Base-by-base conservation (phyloP, 1,140 invertebrate species). In the Littorina saxatilis region DNA sequence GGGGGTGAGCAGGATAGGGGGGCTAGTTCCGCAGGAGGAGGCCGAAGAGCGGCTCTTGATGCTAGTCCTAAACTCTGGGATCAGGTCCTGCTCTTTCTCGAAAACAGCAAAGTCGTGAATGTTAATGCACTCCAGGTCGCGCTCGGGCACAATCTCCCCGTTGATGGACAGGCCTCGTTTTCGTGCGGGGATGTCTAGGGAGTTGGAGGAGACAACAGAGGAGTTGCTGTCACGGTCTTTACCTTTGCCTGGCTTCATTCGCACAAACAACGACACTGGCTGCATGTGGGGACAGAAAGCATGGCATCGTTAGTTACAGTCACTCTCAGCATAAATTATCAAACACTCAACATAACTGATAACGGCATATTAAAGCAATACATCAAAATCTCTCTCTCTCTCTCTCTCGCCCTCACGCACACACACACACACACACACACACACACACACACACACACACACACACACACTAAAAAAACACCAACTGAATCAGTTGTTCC, bases 51-150 rank as follows among this genome's bases (percentile, higher is more conserved):
- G 76, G 23, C 79, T 84, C 39, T 82, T 87, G 29, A 91, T 87
- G 70, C 87, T 90, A 63, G 58, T 79, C 66, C 88, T 87, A 80
- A 92, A 90, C 52, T 90, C 88, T n/a, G 89, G 87, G n/a, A 85
- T 82, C 1, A 92, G 81, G 37, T 87, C 76, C 11, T 90, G 84
- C 58, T 90, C 88, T 81, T 90, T 86, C 74, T 90, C 90, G 88
- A 92, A 92, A 29, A 80, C 83, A 70, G 91, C 88, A 88, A 85
- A 91, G 79, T 92, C 90, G 87, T 92, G 91, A 82, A 92, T 92
- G 82, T 91, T 91, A 58, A 92, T 83, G 27, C 86, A 61, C 1
- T 88, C 85, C 32, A 89, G 80, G 47, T 87, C 78, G 35, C 74
- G 47, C 32, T 85, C 80, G 23, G 85, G 83, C 52, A 92, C 76